These are phyloP conservation scores for Vanessa atalanta DNA, from an alignment of 1,140 invertebrate species.

Conservation along the genomic window DNA sequence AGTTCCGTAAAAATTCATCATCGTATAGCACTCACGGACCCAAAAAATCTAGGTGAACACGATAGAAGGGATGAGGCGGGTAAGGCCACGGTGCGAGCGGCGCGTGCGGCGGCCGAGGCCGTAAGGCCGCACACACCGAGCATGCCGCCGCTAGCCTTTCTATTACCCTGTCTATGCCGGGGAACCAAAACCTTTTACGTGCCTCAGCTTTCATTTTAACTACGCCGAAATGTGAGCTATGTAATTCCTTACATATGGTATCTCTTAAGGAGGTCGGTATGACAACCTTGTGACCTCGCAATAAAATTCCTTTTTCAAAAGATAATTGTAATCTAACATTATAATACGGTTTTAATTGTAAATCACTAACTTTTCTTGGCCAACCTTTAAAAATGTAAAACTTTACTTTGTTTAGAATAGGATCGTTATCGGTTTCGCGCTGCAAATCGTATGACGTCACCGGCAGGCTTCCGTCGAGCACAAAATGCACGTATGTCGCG, in stretches of 20 bases:
- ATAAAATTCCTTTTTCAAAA: slow-evolving; percentile 38
- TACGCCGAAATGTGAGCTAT: slow-evolving; percentile 40
- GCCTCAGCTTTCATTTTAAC: slow-evolving; percentile 19
- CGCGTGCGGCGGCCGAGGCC: too few relatives aligned
- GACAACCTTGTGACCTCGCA: slow-evolving; percentile 40
- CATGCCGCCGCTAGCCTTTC: too few relatives aligned
- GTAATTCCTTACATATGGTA: slow-evolving; percentile 26
- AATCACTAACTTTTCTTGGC: slow-evolving; percentile 32
- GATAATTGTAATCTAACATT: slow-evolving; percentile 29
- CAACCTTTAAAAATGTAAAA: slow-evolving; percentile 29
- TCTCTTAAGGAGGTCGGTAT: slow-evolving; percentile 26
- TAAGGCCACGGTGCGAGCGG: too few relatives aligned
- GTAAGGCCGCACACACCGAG: too few relatives aligned
- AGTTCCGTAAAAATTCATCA: too few relatives aligned
- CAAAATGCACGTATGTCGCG: slow-evolving; percentile 35
- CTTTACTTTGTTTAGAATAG: background rate
- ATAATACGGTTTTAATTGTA: slow-evolving; percentile 28
- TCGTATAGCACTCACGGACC: too few relatives aligned
- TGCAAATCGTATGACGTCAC: slow-evolving; percentile 12
- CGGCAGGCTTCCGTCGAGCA: slow-evolving; percentile 31
- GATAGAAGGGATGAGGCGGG: too few relatives aligned
- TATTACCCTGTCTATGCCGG: too few relatives aligned
- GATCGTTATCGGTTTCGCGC: background rate
- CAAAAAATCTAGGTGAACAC: too few relatives aligned
- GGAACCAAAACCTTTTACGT: too few relatives aligned